Conservation (phyloP, 2,888 invertebrate genomes). For the Bellardia pandia region DNA sequence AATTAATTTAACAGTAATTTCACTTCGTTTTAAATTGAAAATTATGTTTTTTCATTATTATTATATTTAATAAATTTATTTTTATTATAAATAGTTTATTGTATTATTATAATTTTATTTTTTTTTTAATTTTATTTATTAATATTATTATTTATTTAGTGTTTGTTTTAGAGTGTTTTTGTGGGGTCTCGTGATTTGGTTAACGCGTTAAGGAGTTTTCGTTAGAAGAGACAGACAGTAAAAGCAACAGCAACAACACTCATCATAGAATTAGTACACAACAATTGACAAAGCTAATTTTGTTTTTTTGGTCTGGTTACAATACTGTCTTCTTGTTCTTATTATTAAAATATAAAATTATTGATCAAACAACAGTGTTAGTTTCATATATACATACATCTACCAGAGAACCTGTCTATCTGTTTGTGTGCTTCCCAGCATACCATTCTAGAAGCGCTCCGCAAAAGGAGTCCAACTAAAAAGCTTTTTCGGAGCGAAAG, state of each 20-base stretch:
- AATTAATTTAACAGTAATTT: slow-evolving; percentile 3
- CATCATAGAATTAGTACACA: slow-evolving; percentile 50
- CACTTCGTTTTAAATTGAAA: slow-evolving; percentile 18
- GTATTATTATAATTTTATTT: not conserved
- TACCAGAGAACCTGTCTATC: slow-evolving; percentile 25
- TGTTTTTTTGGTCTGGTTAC: slow-evolving; percentile 29
- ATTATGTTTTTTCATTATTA: slow-evolving; percentile 28
- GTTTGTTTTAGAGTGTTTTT: not conserved
- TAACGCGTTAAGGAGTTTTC: slow-evolving; percentile 26
- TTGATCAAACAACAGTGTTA: slow-evolving; percentile 70
- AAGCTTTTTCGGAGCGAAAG: too few relatives aligned
- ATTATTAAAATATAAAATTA: slow-evolving; percentile 57
- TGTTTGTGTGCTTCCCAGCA: not conserved
- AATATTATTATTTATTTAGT: not conserved
- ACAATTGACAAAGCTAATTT: slow-evolving; percentile 55
- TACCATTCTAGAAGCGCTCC: too few relatives aligned
- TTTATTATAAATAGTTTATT: not conserved
- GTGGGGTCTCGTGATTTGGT: not conserved
- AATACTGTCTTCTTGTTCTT: slow-evolving; percentile 23
- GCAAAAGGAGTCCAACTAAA: too few relatives aligned
- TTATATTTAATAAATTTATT: slow-evolving; percentile 12
- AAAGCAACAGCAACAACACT: slow-evolving; percentile 14
- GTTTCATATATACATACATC: slow-evolving; percentile 19
- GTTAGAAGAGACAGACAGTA: not conserved
- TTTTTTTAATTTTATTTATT: not conserved